Evolutionary conservation across 2,888 invertebrate species (phyloP).

Genomic region (Heliconius aoede): DNA sequence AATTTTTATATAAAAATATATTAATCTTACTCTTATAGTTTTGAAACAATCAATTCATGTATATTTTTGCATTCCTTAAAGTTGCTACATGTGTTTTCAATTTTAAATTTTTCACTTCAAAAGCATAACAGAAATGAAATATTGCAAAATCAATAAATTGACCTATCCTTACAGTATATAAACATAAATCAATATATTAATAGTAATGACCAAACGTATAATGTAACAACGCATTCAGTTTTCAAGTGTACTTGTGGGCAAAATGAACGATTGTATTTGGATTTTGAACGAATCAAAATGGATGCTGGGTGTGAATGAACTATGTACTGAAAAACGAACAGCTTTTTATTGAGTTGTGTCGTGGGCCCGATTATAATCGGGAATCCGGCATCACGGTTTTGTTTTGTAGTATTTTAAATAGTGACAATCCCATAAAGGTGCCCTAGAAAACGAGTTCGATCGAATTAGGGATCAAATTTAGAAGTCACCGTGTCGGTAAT

Average conservation of each 20-base stretch:
- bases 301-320: slow-evolving; percentile 85
- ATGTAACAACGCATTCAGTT: slow-evolving; percentile 58
- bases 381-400: slow-evolving; percentile 75
- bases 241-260: slow-evolving; percentile 67
- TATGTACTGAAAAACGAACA: slow-evolving; percentile 82
- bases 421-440: slow-evolving; percentile 68
- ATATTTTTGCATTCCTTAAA: background rate
- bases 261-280: slow-evolving; percentile 79
- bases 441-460: slow-evolving; percentile 58
- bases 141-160: background rate
- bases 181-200: background rate
- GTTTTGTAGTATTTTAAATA: slow-evolving; percentile 67
- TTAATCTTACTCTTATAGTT: background rate
- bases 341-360: slow-evolving; percentile 83
- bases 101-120: background rate
- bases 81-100: background rate
- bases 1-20: background rate
- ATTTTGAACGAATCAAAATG: slow-evolving; percentile 84
- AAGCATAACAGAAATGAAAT: no score
- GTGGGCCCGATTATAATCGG: slow-evolving; percentile 78
- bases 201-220: slow-evolving; percentile 47
- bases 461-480: slow-evolving; percentile 65
- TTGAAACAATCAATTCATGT: background rate
- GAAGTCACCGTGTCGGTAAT: slow-evolving; percentile 80
- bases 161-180: background rate